Conservation (phyloP, 2,888 invertebrate genomes). For the Chelonus formosanus region DNA sequence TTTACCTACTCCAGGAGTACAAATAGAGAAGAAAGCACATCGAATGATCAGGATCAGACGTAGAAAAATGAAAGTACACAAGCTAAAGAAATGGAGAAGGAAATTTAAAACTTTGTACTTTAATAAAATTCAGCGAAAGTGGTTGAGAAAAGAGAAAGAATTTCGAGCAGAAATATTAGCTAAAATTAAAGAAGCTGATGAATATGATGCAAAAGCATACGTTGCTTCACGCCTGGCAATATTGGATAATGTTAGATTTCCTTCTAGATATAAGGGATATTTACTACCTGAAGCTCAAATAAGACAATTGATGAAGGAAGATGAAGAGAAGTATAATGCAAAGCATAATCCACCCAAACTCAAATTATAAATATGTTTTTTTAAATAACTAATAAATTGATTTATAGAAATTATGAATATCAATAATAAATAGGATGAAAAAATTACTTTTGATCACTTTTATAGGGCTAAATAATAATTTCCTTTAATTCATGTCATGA, state of each 20-base stretch:
- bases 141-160: slow-evolving; percentile 78
- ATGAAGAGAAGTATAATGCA: slow-evolving; percentile 62
- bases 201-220: slow-evolving; percentile 79
- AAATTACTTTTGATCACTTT: too few relatives aligned
- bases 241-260: slow-evolving; percentile 72
- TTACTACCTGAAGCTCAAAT: slow-evolving; percentile 75
- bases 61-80: slow-evolving; percentile 88
- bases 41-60: slow-evolving; percentile 80
- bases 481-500: too few relatives aligned
- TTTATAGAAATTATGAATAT: not conserved
- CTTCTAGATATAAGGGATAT: slow-evolving; percentile 70
- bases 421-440: too few relatives aligned
- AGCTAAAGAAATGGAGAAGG: slow-evolving; percentile 80
- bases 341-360: slow-evolving; percentile 41
- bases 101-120: slow-evolving; percentile 77
- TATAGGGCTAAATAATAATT: too few relatives aligned
- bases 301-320: slow-evolving; percentile 73
- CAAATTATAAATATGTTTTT: slow-evolving; percentile 22
- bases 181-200: slow-evolving; percentile 77
- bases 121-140: slow-evolving; percentile 74
- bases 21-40: slow-evolving; percentile 75
- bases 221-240: slow-evolving; percentile 72
- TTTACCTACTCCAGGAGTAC: slow-evolving; percentile 63
- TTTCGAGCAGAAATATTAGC: slow-evolving; percentile 78
- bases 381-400: not conserved